These are phyloP conservation scores for Coregonus sp. DNA, from an alignment of 2,797 vertebrate species.

Conservation along the genomic window DNA sequence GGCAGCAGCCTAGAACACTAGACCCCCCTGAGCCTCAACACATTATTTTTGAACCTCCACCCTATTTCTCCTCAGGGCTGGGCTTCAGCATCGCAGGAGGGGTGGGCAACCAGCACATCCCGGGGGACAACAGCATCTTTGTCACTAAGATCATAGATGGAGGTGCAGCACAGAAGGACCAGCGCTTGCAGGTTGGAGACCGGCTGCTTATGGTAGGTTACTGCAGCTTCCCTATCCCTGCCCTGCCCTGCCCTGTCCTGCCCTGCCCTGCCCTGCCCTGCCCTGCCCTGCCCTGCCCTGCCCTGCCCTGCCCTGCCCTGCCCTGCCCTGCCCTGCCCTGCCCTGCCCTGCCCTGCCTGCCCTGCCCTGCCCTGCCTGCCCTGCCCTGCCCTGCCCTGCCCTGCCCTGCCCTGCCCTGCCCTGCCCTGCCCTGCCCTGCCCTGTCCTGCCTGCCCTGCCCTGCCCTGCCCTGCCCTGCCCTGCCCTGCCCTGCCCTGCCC, in stretches of 20 bases:
- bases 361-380: too few relatives aligned
- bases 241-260: background rate
- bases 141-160: conserved; percentile 97
- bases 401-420: too few relatives aligned
- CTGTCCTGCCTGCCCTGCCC: too few relatives aligned
- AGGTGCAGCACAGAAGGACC: conserved; percentile 92
- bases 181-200: conserved; percentile 91
- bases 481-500: too few relatives aligned
- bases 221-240: background rate
- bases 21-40: background rate
- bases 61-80: conserved; percentile 76
- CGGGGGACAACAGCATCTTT: conserved; percentile 97
- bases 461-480: too few relatives aligned
- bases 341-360: too few relatives aligned
- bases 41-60: conserved; percentile 15
- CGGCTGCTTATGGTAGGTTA: conserved; percentile 89
- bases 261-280: too few relatives aligned
- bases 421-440: too few relatives aligned
- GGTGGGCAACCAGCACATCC: conserved; percentile 96
- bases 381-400: too few relatives aligned
- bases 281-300: too few relatives aligned
- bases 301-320: too few relatives aligned
- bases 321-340: too few relatives aligned
- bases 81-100: conserved; percentile 97
- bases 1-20: background rate